Base-by-base conservation (phyloP, 2,888 invertebrate genomes). In the Ornithoptera priamus region DNA sequence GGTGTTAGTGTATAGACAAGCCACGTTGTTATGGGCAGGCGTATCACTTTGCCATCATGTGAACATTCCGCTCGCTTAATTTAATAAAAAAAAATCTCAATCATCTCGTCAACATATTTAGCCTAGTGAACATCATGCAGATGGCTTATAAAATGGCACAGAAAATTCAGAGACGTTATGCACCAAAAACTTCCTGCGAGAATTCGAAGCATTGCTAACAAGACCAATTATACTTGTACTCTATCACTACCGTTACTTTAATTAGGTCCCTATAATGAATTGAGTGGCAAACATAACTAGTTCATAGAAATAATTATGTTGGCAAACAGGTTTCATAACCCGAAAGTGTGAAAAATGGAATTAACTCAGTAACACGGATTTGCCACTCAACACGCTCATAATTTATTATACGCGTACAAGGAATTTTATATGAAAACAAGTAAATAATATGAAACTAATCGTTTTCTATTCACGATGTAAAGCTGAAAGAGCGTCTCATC, bases 401-500 rank as follows among this genome's bases (percentile, higher is more conserved):
- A n/a, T 53, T 53, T 7, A n/a, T 53, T 18, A n/a, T n/a, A 53
- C n/a, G n/a, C 53, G n/a, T 53, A 46, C 46, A 46, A 46, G 12
- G 46, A 59, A 30, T 17, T 59, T 24, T 8, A 15, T 30, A 3
- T 36, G 36, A 36, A 60, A 60, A 18, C 15, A 22, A 58, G 12
- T 1, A 58, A 36, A 60, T 60, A 36, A 53, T 7, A 53, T 46
- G 18, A n/a, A 53, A 53, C n/a, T 7, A 50, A 50, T 50, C n/a
- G 53, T 53, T 15, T 36, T 60, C 24, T 60, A 36, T 60, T 60
- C 63, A 56, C 64, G 7, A 57, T 20, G 39, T 57, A 58, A 61
- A 62, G 46, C 64, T 64, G 64, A 69, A 61, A 69, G 69, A 70
- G 20, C 30, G 20, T 39, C 62, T 70, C 67, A 67, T 70, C 70